phyloP scores from a whole-genome alignment of 2,797 vertebrate genomes.

The Tarsius wallacei region DNA sequence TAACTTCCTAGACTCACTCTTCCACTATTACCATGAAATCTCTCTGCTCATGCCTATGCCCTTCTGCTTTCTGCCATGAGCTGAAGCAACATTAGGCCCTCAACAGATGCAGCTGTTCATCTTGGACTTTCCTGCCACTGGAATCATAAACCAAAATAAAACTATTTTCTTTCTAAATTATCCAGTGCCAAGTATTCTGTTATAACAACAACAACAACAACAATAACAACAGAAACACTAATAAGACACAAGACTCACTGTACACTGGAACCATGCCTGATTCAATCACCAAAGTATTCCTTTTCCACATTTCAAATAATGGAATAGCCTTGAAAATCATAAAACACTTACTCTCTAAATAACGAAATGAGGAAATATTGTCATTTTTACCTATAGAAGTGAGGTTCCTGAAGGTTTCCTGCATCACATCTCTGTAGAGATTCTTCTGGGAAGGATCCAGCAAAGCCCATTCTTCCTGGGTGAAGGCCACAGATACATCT shows the following conservation, averaged over 20 bases:
- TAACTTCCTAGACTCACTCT: neutral
- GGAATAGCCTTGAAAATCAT: neutral
- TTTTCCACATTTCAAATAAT: neutral
- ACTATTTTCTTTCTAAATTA: neutral
- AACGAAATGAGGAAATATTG: neutral
- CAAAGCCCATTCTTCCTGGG: neutral
- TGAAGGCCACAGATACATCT: neutral
- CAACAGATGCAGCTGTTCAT: neutral
- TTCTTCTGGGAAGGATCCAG: neutral
- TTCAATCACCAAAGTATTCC: neutral
- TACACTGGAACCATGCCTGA: neutral
- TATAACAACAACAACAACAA: neutral
- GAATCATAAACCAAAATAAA: neutral
- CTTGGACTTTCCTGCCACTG: neutral
- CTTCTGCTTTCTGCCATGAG: neutral
- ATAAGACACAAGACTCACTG: neutral
- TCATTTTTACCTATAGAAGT: neutral
- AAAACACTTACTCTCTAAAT: neutral
- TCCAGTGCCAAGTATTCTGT: neutral
- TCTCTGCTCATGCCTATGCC: neutral
- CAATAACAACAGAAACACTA: neutral
- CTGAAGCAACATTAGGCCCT: neutral
- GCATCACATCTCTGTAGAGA: neutral
- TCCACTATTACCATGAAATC: neutral
- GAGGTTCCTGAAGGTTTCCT: neutral